Base-by-base conservation (phyloP, 2,113 vertebrate species). In the Manacus vitellinus region DNA sequence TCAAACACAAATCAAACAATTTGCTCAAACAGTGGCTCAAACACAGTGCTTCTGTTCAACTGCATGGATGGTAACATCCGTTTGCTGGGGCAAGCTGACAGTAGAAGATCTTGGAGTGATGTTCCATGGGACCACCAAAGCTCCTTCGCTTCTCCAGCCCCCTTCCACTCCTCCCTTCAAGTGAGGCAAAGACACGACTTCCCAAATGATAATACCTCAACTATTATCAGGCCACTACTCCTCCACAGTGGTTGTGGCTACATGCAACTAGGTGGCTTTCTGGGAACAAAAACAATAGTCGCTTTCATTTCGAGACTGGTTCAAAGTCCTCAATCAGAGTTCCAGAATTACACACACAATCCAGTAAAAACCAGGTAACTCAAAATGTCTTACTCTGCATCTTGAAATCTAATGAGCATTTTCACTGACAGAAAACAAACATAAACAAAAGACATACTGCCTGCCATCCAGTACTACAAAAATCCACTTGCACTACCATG, bases 231-330 rank as follows among this genome's bases (percentile, higher is more conserved):
- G 49, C 46, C 68, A 44, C 49, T 91, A 89, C 18, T 89, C 43
- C 70, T 80, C 77, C 65, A 78, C 39, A 71, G 52, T 47, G 65
- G 43, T 88, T 93, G 71, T 2, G 21, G 19, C 25, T 23, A 78
- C 24, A 46, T 10, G 21, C 65, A 71, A 55, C 87, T 71, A 93
- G 33, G 91, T 81, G 52, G 85, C 10, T 46, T 74, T 52, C 81
- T 37, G 22, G 59, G 76, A 87, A 49, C 2, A 16, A 76, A 96
- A 94, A n/a, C 76, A 86, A 70, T 2, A 81, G 37, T 11, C 67
- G 35, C 35, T 85, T 84, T 89, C 56, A 84, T 87, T 95, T 72
- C n/a, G 14, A 72, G 71, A 65, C 43, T 58, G 21, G 28, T 80
- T 94, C 67, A n/a, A 94, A 95, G 46, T 76, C 75, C 33, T 83